These are phyloP conservation scores for Podotricha telesiphe DNA, from an alignment of 2,888 invertebrate species.

Conservation along the genomic window DNA sequence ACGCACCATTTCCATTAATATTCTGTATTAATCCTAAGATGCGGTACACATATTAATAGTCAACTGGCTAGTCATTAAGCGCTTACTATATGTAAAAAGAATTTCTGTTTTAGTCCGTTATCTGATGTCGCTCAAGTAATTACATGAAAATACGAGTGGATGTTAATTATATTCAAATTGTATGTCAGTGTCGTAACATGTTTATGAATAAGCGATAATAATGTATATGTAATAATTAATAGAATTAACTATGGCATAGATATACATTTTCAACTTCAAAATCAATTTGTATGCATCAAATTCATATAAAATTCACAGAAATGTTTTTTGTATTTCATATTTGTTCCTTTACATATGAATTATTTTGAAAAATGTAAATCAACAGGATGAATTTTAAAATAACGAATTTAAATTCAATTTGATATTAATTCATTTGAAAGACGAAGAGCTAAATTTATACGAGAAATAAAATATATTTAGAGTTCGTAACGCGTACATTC, in stretches of 20 bases:
- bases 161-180: conserved; percentile 5
- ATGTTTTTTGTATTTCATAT: too few species aligned
- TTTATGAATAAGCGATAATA: not conserved
- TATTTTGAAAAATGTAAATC: too few species aligned
- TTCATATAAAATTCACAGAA: too few species aligned
- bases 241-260: not conserved
- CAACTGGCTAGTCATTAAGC: conserved; percentile 23
- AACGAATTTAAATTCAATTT: too few species aligned
- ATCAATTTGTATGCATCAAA: too few species aligned
- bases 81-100: conserved; percentile 18
- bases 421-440: too few species aligned
- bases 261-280: not conserved
- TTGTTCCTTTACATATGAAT: too few species aligned
- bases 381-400: too few species aligned
- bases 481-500: too few species aligned
- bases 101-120: conserved; percentile 6
- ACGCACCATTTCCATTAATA: conserved; percentile 1
- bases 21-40: not conserved
- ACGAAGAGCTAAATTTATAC: too few species aligned
- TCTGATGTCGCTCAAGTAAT: conserved; percentile 14
- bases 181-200: not conserved
- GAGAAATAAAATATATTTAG: too few species aligned
- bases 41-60: not conserved
- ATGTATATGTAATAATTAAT: not conserved
- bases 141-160: conserved; percentile 2